A percentile compares a stretch with the other conserved stretches of the same genome.
These are phyloP conservation scores for Drosophila sp. DNA, from an alignment of 1,140 invertebrate species.

Conservation along the genomic window DNA sequence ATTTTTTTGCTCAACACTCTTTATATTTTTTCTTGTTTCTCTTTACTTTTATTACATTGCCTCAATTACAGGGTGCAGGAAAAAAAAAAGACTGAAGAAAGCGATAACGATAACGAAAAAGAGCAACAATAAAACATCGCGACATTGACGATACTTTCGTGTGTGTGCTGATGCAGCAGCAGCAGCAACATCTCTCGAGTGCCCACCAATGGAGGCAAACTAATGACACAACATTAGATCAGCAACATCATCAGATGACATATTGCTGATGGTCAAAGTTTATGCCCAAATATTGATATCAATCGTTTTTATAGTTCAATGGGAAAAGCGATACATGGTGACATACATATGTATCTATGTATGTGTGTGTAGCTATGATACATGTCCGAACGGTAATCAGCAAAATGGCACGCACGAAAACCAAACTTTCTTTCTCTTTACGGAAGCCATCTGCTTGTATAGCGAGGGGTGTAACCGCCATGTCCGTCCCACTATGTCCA, in stretches of 20 bases:
- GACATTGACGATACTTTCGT: constrained; percentile 15
- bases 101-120: constrained; percentile 22
- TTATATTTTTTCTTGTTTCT: not conserved
- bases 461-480: not conserved
- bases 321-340: not conserved
- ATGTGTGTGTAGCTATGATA: constrained; percentile 18
- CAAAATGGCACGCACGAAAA: constrained; percentile 57
- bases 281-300: constrained; percentile 71
- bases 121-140: constrained; percentile 50
- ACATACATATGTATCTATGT: not conserved
- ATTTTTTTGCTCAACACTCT: constrained; percentile 42
- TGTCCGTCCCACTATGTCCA: constrained; percentile 12
- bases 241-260: constrained; percentile 34
- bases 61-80: constrained; percentile 54
- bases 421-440: constrained; percentile 49
- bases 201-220: constrained; percentile 14
- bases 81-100: constrained; percentile 20
- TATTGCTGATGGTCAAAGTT: constrained; percentile 45
- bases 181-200: constrained; percentile 6
- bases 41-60: constrained; percentile 44
- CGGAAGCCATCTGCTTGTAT: not conserved
- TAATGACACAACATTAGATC: constrained; percentile 66
- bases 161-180: not conserved
- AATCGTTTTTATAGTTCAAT: constrained; percentile 67
- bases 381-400: constrained; percentile 55